Conservation (phyloP, 1,140 invertebrate species). For the Medauroidea extradentata region DNA sequence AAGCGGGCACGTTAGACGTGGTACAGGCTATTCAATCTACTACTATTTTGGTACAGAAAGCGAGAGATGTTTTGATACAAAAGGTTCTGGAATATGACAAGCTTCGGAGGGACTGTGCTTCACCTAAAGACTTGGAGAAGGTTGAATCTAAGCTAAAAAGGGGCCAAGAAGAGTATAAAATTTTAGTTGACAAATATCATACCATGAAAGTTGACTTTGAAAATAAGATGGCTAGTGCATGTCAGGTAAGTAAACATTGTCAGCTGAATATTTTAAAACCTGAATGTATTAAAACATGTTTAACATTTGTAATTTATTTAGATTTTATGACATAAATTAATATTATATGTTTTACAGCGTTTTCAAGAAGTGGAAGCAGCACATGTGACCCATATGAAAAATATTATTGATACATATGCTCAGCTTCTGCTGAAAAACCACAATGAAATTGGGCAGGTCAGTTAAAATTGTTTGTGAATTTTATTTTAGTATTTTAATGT, state of each 20-base stretch:
- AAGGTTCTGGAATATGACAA: slow-evolving; percentile 83
- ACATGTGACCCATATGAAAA: slow-evolving; percentile 92
- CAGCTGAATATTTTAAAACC: background rate
- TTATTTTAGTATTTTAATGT: too few species aligned
- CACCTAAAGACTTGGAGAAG: slow-evolving; percentile 88
- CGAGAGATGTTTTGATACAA: slow-evolving; percentile 83
- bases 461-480: too few species aligned
- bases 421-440: slow-evolving; percentile 85
- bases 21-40: slow-evolving; percentile 86
- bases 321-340: background rate
- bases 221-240: slow-evolving; percentile 88
- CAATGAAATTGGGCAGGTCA: slow-evolving; percentile 74
- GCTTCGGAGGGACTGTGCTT: slow-evolving; percentile 83
- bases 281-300: background rate
- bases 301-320: background rate
- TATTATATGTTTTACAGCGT: slow-evolving; percentile 51
- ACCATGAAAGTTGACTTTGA: slow-evolving; percentile 88
- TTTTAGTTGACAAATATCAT: slow-evolving; percentile 83
- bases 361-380: slow-evolving; percentile 93
- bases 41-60: slow-evolving; percentile 79
- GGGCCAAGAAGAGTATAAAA: slow-evolving; percentile 89
- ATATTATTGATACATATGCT: slow-evolving; percentile 86
- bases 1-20: slow-evolving; percentile 83
- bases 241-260: slow-evolving; percentile 59
- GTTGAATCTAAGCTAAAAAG: slow-evolving; percentile 88